Conservation (phyloP, 1,140 invertebrate species). For the Nixonia krombeini region DNA sequence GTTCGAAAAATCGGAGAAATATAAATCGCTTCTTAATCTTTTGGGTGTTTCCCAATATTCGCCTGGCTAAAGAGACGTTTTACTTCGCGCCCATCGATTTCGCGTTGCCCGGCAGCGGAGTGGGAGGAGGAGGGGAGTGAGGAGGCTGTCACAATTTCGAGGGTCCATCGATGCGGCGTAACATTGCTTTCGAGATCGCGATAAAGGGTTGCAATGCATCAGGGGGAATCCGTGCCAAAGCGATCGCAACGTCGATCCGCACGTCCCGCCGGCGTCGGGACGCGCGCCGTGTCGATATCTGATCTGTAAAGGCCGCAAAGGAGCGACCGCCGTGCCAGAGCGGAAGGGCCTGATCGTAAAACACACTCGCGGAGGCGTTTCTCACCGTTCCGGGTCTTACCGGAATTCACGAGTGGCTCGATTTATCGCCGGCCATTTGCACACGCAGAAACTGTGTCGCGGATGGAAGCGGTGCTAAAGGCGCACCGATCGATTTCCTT, state of each 20-base stretch:
- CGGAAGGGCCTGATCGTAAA: slow-evolving; percentile 58
- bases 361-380: slow-evolving; percentile 41
- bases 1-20: too few relatives aligned
- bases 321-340: slow-evolving; percentile 47
- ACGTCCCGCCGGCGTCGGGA: slow-evolving; percentile 14
- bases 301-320: slow-evolving; percentile 45
- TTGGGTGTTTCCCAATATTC: background rate
- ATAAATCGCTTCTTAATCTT: background rate
- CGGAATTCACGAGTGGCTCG: too few relatives aligned
- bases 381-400: slow-evolving; percentile 32
- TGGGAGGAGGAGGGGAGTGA: background rate
- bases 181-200: too few relatives aligned
- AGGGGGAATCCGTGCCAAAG: slow-evolving; percentile 29
- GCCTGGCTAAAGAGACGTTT: background rate
- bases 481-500: too few relatives aligned
- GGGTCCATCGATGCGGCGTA: background rate
- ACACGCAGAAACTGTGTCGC: slow-evolving; percentile 2
- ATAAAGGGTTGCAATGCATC: slow-evolving; percentile 35
- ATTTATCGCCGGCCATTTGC: slow-evolving; percentile 28
- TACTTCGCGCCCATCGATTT: too few relatives aligned
- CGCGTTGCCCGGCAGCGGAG: too few relatives aligned
- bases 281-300: slow-evolving; percentile 48
- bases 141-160: background rate
- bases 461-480: too few relatives aligned
- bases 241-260: slow-evolving; percentile 30